Base-by-base conservation (phyloP, 2,888 invertebrate genomes). In the Linnaemya vulpina region DNA sequence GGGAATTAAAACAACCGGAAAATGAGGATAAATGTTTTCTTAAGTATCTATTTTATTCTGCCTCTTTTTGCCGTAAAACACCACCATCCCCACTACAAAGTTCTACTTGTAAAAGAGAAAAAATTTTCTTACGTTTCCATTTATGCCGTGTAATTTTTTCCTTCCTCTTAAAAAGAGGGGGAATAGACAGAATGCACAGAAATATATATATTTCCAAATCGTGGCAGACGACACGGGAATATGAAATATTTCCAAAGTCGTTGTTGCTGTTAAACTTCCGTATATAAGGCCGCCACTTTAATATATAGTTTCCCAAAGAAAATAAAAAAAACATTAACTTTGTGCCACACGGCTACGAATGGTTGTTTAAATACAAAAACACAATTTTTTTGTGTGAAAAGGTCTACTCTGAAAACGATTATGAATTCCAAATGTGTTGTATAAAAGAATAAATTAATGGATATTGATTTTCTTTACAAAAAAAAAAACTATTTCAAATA, bases 11-110 rank as follows among this genome's bases (percentile, higher is more conserved):
- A 70, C 77, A 84, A 70, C 51, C 84, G 82, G 82, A 82, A 84
- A 84, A 84, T 82, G 55, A 78, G 84, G 81, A 77, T 84, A 78
- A 84, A 81, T 82, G 84, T 78, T 84, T 77, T 65, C 82, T 82
- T 82, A 78, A 81, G 62, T 74, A 80, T 74, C 70, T 70, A 25
- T 53, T 67, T 17, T 75, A 51, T 25, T 20, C 58, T n/a, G 46
- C 15, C 1, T 60, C 1, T 60, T 25, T 49, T 49, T 58, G 5
- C 46, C 17, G 67, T 11, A 49, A 40, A n/a, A 67, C 43, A 60
- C 35, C 22, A 67, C 20, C 58, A 60, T n/a, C 4, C 43, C 15
- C 46, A 46, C 58, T 30, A 20, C 13, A 22, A 40, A 17, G 40
- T 11, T 51, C 62, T 62, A 22, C 11, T 22, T 4, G 17, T 51